Base-by-base conservation (phyloP, 2,888 invertebrate genomes). In the Sericinus montela region DNA sequence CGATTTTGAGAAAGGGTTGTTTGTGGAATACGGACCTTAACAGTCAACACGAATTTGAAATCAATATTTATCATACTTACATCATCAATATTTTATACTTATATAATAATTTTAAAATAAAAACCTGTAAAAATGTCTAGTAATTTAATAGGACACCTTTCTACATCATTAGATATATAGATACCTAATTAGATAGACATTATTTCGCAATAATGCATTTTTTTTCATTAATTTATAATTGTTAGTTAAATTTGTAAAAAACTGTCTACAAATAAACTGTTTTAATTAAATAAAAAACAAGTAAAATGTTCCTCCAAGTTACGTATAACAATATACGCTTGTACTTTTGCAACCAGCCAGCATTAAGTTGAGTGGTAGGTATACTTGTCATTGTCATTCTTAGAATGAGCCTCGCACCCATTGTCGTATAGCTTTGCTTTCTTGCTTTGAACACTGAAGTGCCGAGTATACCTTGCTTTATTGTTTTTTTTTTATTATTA, bases 1-100 rank as follows among this genome's bases (percentile, higher is more conserved):
- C 70, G 45, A 40, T 50, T 53, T 56, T 45, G 58, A 38, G n/a
- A 55, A 63, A 58, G 57, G 63, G 60, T 69, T 62, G 59, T 58
- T 62, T 61, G 58, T 63, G 65, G 61, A 60, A 59, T 54, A 51
- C 56, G 54, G 52, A 51, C n/a, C 29, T 10, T 19, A 10, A n/a
- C 15, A 35, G 15, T 41, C 35, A 32, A 32, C 11, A 41, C 47
- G 41, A 25, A 35, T 13, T 19, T 48, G 41, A 23, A 48, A 23
- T 30, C 13, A 36, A 42, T 15, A 16, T 28, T 36, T 8, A 30
- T 16, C n/a, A 3, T 38, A n/a, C 19, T 28, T 15, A 37, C 14
- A 14, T 10, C n/a, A 29, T 29, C 3, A 29, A 29, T n/a, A n/a
- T 29, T 29, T 29, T 16, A 14, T 16, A 8, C 9, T 35, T 35